Conservation (phyloP, 2,113 vertebrate genomes). For the Seriola dumerili region DNA sequence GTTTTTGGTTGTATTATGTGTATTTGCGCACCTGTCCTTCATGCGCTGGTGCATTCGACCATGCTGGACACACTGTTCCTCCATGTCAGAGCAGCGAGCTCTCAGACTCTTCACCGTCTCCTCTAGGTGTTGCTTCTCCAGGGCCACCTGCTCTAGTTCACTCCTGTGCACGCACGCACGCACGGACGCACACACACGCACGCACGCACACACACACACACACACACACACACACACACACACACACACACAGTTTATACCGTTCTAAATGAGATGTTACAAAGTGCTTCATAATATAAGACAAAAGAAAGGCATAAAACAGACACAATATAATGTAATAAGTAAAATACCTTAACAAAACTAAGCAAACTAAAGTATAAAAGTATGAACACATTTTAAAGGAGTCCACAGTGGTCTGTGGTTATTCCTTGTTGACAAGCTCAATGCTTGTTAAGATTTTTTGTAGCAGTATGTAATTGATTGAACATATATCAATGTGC, state of each 20-base stretch:
- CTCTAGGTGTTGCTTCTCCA: slow-evolving; percentile 88
- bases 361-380: too few species aligned
- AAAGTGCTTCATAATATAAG: neutral
- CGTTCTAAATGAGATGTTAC: neutral
- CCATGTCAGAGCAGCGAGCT: slow-evolving; percentile 89
- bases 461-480: neutral
- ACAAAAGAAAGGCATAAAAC: neutral
- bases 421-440: too few species aligned
- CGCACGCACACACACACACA: neutral
- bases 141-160: slow-evolving; percentile 87
- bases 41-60: slow-evolving; percentile 92
- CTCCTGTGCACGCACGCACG: slow-evolving; percentile 76
- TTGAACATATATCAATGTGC: neutral
- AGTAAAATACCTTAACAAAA: neutral
- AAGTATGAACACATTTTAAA: too few species aligned
- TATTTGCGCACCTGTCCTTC: slow-evolving; percentile 90
- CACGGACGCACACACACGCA: neutral
- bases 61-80: slow-evolving; percentile 93
- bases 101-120: slow-evolving; percentile 87
- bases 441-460: too few species aligned
- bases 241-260: too few species aligned
- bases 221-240: neutral
- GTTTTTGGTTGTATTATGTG: slow-evolving; percentile 15
- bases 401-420: too few species aligned
- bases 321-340: neutral